Evolutionary conservation across 2,797 vertebrate genomes (phyloP).

Genomic region (Muscicapa striata): DNA sequence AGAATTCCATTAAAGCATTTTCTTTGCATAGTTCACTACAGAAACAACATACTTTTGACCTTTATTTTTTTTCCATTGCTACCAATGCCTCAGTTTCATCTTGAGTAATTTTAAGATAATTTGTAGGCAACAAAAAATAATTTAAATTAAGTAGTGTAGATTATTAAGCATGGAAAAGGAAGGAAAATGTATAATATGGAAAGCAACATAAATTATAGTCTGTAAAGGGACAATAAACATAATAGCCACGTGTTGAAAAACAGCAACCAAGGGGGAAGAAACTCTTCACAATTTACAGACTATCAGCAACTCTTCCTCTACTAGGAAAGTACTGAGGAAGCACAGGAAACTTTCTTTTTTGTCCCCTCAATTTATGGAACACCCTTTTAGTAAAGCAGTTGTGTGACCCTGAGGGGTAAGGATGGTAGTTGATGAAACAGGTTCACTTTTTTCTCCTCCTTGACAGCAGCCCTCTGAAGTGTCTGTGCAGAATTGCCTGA

Average conservation of each 20-base stretch:
- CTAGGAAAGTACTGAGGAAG: neutral
- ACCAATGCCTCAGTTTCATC: neutral
- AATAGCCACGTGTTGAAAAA: neutral
- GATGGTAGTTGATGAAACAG: neutral
- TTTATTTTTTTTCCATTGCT: neutral
- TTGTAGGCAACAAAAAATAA: neutral
- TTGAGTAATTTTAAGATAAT: neutral
- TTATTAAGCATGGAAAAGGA: neutral
- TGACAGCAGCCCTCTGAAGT: neutral
- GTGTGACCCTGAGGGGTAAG: neutral
- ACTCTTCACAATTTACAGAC: neutral
- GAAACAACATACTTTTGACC: neutral
- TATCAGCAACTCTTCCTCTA: neutral
- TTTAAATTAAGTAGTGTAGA: neutral
- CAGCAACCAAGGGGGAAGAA: neutral
- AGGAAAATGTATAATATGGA: neutral
- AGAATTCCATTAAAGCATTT: neutral
- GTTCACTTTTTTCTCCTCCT: neutral
- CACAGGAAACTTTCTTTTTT: neutral
- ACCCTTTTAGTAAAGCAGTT: neutral
- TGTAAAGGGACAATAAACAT: neutral
- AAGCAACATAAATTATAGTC: neutral
- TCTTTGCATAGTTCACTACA: neutral
- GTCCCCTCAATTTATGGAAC: neutral
- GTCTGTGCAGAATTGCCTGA: neutral